Evolutionary conservation across 2,888 invertebrate genomes (phyloP), one percentile per base, ranked within the genome.

Genomic region (Zygothrica quintamaculata): DNA sequence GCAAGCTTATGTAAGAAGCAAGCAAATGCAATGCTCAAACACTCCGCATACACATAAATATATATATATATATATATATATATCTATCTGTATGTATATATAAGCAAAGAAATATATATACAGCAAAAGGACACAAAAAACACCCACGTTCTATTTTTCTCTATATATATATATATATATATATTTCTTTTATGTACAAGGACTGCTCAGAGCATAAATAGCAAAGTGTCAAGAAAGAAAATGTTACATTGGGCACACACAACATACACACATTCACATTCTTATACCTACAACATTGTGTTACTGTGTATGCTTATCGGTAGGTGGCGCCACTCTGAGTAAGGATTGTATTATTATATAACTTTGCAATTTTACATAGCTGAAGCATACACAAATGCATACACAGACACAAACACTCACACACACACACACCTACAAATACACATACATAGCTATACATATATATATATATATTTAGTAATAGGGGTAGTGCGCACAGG

Each of bases 1-100:
- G 56, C 25, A n/a, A 39, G 31, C 67, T 77, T 81, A 77, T 74
- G 65, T 81, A 77, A 77, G 75, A 43, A 34, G n/a, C n/a, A n/a
- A n/a, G n/a, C 9, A 44, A 59, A 25, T 64, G 67, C 48, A 62
- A 42, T 36, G 43, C 46, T 48, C 34, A 3, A 22, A 37, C 9
- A 31, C 25, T 31, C 16, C 48, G 1, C 8, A 18, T 29, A 18
- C 22, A 40, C 25, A 33, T 12, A 22, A n/a, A 42, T 22, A 33
- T 12, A 29, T n/a, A 11, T 7, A 31, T 7, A 9, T 13, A 26
- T 12, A 34, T 1, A 22, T 5, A 15, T 11, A 15, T 25, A 22
- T 2, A 5, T 22, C 18, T 2, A 22, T 5, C 18, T 22, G 9
- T 9, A 11, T 8, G 25, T 22, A 13, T 29, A 34, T 26, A 39